phyloP scores from a whole-genome alignment of 2,888 invertebrate species.

The Drosophila dives region DNA sequence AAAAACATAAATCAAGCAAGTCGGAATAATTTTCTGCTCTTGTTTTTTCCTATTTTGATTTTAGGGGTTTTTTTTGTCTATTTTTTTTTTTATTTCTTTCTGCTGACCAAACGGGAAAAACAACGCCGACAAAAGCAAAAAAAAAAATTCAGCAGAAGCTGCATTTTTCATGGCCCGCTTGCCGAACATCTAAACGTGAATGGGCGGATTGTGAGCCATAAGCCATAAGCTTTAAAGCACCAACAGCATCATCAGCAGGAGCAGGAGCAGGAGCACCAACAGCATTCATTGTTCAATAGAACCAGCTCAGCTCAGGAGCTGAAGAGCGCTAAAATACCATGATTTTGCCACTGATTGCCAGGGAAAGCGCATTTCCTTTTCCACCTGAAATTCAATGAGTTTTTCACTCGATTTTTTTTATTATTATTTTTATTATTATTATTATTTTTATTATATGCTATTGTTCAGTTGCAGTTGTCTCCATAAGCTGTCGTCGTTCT shows the following conservation, averaged over 20 bases:
- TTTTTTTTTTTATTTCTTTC: conserved; percentile 8
- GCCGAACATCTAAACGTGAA: conserved; percentile 33
- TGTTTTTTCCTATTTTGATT: conserved; percentile 2
- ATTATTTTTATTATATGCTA: conserved; percentile 2
- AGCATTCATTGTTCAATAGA: conserved; percentile 40
- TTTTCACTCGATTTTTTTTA: conserved; percentile 21
- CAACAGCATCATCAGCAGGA: conserved; percentile 12
- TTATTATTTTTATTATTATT: conserved; percentile 4
- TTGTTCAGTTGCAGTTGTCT: conserved; percentile 2
- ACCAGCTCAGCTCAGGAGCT: conserved; percentile 25
- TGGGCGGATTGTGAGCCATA: conserved; percentile 42
- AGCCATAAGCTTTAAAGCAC: conserved; percentile 59
- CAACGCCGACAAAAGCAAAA: conserved; percentile 49
- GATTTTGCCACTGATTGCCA: conserved; percentile 44
- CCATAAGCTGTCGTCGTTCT: neutral
- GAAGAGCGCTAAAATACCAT: conserved; percentile 45
- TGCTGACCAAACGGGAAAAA: conserved; percentile 56
- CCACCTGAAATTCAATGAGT: conserved; percentile 25
- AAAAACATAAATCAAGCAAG: conserved; percentile 75
- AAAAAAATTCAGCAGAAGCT: conserved; percentile 57
- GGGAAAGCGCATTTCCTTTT: conserved; percentile 17
- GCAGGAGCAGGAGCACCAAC: neutral
- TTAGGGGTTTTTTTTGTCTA: neutral
- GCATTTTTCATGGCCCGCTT: conserved; percentile 60
- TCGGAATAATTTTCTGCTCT: conserved; percentile 57